These are phyloP conservation scores for Pteropus alecto DNA, from an alignment of 2,113 vertebrate genomes.

Conservation along the genomic window DNA sequence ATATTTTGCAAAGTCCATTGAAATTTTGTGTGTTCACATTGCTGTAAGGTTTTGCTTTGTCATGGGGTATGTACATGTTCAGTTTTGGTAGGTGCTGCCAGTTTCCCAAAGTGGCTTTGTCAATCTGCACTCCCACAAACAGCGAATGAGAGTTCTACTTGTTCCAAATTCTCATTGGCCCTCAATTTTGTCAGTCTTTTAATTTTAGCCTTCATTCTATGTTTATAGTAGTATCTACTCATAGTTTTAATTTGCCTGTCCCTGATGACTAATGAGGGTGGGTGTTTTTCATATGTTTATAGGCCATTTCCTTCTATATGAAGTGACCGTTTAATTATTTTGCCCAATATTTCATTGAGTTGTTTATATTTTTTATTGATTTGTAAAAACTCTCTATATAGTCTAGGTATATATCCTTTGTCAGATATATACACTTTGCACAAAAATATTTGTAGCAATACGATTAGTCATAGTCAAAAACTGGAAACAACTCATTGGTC, in stretches of 20 bases:
- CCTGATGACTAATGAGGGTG: neutral
- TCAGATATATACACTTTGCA: neutral
- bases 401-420: neutral
- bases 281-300: neutral
- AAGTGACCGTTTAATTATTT: neutral
- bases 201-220: neutral
- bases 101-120: neutral
- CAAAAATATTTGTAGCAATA: neutral
- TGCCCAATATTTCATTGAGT: neutral
- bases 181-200: neutral
- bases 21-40: neutral
- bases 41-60: neutral
- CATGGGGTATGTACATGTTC: neutral
- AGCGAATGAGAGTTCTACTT: neutral
- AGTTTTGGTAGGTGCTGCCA: neutral
- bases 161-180: neutral
- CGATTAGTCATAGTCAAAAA: neutral
- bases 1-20: neutral
- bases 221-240: neutral
- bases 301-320: neutral
- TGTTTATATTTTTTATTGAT: conserved; percentile 1
- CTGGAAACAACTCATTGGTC: neutral
- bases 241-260: neutral
- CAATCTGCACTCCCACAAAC: neutral
- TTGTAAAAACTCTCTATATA: neutral